Evolutionary conservation across 2,113 vertebrate genomes (phyloP), one percentile per base, ranked within the genome.

Genomic region (Bubo scandiacus): DNA sequence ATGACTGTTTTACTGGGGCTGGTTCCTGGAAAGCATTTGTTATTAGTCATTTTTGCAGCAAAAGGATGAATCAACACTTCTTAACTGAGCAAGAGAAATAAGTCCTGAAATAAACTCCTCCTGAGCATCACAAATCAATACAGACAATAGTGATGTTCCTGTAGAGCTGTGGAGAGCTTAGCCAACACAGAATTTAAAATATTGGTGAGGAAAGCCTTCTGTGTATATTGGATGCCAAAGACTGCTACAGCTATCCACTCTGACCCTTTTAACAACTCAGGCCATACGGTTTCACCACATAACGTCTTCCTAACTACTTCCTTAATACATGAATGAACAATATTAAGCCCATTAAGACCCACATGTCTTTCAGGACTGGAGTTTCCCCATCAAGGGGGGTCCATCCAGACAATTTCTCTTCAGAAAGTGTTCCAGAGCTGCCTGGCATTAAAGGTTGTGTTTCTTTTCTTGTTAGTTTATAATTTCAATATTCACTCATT

Each of bases 11-110:
- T 86, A 57, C 40, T 11, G 13, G 65, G 75, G 17, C 71, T 90
- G 49, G 73, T 97, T 97, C 91, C 95, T 95, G 79, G 89, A 94
- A 88, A 97, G 89, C 77, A 42, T 95, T 94, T 91, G 30, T 71
- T 87, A 79, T 80, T 83, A 91, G 94, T 95, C 43, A 83, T 86
- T 95, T 95, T 92, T 77, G 30, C 47, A 85, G 45, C 57, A 86
- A 75, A 77, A 86, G 58, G 45, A 86, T 81, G 65, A 88, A 88
- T 73, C 84, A 94, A 59, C 15, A 27, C 18, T 54, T 36, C 14
- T 71, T 63, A 77, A 83, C 51, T 74, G 40, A 88, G 65, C 42
- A 84, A 57, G 57, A 77, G 49, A 92, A 88, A 38, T 36, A 65
- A 80, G 36, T 59, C 43, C 38, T 42, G 42, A 18, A 91, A 74